Evolutionary conservation across 2,888 invertebrate genomes (phyloP).

Genomic region (Leucania comma): DNA sequence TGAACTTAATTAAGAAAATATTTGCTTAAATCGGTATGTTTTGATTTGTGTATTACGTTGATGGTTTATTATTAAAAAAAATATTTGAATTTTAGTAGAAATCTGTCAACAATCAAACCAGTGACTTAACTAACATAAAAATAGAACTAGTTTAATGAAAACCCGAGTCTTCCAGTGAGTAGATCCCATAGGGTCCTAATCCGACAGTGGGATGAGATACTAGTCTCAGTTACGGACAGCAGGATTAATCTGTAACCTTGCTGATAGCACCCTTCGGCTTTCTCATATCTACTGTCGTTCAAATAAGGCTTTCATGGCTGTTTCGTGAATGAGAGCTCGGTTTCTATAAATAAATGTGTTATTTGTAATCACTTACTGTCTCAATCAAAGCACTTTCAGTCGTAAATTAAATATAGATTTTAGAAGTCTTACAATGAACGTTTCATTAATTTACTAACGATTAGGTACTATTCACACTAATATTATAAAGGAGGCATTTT

Average conservation of each 20-base stretch:
- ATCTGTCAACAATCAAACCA: not conserved
- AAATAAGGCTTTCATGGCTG: not conserved
- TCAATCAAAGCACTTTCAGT: not conserved
- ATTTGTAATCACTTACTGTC: not conserved
- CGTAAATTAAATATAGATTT: not conserved
- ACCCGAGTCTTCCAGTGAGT: not conserved
- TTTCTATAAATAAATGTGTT: not conserved
- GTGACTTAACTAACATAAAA: slow-evolving; percentile 3
- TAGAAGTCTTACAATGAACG: not conserved
- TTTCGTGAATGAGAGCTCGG: not conserved
- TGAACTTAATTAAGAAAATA: slow-evolving; percentile 48
- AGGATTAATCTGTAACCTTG: slow-evolving; percentile 20
- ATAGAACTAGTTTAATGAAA: no score
- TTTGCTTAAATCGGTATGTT: slow-evolving; percentile 18
- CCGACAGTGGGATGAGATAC: not conserved
- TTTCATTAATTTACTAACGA: no score
- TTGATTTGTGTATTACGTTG: slow-evolving; percentile 11
- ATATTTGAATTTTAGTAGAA: not conserved
- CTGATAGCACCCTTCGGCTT: slow-evolving; percentile 18
- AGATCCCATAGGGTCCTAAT: not conserved
- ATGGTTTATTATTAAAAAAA: not conserved
- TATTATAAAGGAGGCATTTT: not conserved
- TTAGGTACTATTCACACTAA: not conserved
- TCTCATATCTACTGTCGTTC: slow-evolving; percentile 12
- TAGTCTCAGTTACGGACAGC: slow-evolving; percentile 11